Evolutionary conservation across 2,888 invertebrate species (phyloP).

Genomic region (Tolmerus cingulatus): DNA sequence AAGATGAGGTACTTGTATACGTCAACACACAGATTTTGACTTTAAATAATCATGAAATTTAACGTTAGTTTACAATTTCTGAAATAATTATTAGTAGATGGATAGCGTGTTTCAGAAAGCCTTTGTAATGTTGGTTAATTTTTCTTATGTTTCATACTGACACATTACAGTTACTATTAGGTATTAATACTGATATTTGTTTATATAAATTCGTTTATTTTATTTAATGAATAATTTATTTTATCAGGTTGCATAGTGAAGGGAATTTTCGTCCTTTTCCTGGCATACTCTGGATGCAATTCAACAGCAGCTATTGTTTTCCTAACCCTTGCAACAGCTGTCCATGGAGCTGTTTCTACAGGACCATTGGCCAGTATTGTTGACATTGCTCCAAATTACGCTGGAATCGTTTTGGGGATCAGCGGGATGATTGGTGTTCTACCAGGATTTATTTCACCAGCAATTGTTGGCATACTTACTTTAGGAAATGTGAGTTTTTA

Average conservation of each 20-base stretch:
- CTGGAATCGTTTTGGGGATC: constrained; percentile 70
- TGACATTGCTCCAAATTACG: constrained; percentile 72
- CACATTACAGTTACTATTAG: no score
- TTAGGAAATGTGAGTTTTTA: constrained; percentile 66
- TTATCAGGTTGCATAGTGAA: constrained; percentile 68
- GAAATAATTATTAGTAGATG: no score
- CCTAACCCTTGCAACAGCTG: constrained; percentile 69
- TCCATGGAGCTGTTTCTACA: constrained; percentile 73
- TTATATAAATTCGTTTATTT: no score
- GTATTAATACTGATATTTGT: no score
- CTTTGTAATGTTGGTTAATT: no score
- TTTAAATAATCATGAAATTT: no score
- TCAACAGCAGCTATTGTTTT: constrained; percentile 68
- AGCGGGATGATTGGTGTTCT: constrained; percentile 68
- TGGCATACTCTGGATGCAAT: constrained; percentile 72
- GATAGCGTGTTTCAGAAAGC: no score
- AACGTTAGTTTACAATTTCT: no score
- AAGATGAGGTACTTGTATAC: no score
- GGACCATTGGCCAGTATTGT: constrained; percentile 73
- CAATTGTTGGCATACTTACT: constrained; percentile 70
- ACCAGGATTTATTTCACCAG: constrained; percentile 71
- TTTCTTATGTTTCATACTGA: no score
- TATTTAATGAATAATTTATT: background rate
- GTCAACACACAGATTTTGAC: no score
- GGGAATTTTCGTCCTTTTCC: constrained; percentile 69